Evolutionary conservation across 2,888 invertebrate genomes (phyloP).

Genomic region (Epinotia demarniana): DNA sequence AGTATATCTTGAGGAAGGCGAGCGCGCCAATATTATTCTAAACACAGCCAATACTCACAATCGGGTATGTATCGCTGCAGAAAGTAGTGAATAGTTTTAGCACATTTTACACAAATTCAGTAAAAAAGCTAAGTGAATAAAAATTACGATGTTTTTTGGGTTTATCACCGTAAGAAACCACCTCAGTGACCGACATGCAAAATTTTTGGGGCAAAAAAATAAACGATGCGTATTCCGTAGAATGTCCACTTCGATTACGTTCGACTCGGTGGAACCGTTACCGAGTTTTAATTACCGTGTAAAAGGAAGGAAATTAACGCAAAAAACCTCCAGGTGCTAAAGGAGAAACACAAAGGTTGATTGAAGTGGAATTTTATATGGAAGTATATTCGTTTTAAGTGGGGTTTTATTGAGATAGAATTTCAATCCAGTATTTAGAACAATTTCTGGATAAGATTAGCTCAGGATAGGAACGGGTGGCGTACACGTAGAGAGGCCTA

Average conservation of each 20-base stretch:
- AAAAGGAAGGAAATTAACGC: not conserved
- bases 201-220: constrained; percentile 33
- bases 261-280: constrained; percentile 13
- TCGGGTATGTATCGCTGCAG: not conserved
- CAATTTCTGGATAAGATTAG: too few species aligned
- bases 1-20: too few species aligned
- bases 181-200: constrained; percentile 32
- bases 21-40: too few species aligned
- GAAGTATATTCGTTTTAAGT: not conserved
- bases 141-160: constrained; percentile 22
- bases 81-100: not conserved
- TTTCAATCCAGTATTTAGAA: too few species aligned
- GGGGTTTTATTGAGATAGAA: not conserved
- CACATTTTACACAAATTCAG: not conserved
- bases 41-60: too few species aligned
- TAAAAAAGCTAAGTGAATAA: constrained; percentile 11
- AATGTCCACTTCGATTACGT: constrained; percentile 22
- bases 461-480: too few species aligned
- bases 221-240: constrained; percentile 18
- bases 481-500: too few species aligned
- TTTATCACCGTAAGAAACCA: constrained; percentile 24
- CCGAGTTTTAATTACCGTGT: constrained; percentile 13
- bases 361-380: not conserved
- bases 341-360: not conserved
- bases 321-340: not conserved